A percentile compares a stretch with the other conserved stretches of the same genome.
These are phyloP conservation scores for Rhinolophus sinicus DNA, from an alignment of 2,113 vertebrate species.

Conservation along the genomic window DNA sequence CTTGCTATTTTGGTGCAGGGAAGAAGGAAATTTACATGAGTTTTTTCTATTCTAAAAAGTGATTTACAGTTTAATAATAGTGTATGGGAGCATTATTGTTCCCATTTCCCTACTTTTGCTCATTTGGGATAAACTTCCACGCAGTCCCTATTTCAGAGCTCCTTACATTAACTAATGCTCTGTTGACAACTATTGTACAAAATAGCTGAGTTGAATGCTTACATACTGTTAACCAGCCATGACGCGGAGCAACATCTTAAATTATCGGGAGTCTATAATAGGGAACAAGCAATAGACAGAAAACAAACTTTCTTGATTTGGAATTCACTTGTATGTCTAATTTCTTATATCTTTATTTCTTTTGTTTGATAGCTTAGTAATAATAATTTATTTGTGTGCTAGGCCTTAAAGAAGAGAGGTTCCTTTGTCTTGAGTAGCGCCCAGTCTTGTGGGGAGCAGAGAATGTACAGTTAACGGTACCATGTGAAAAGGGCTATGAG, in stretches of 20 bases:
- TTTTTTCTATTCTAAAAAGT: constrained; percentile 69
- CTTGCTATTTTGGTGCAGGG: constrained; percentile 46
- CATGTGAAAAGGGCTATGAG: background rate
- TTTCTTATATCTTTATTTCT: background rate
- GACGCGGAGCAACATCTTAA: background rate
- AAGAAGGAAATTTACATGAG: background rate
- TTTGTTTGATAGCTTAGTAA: background rate
- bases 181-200: background rate
- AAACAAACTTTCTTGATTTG: constrained; percentile 17
- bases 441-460: background rate
- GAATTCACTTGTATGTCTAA: background rate
- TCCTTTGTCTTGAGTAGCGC: background rate
- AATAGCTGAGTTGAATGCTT: background rate
- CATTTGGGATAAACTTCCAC: background rate
- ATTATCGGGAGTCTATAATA: background rate
- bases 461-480: background rate
- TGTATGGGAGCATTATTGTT: constrained; percentile 27
- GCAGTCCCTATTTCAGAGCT: rapidly evolving
- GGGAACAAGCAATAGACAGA: background rate
- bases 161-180: background rate
- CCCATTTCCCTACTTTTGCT: background rate
- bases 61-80: constrained; percentile 64
- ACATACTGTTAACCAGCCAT: background rate
- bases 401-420: background rate
- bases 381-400: background rate